Percentiles rank a stretch among this genome's conserved stretches.
Conservation (phyloP, 1,140 invertebrate genomes). For the Bombus soroeensis region DNA sequence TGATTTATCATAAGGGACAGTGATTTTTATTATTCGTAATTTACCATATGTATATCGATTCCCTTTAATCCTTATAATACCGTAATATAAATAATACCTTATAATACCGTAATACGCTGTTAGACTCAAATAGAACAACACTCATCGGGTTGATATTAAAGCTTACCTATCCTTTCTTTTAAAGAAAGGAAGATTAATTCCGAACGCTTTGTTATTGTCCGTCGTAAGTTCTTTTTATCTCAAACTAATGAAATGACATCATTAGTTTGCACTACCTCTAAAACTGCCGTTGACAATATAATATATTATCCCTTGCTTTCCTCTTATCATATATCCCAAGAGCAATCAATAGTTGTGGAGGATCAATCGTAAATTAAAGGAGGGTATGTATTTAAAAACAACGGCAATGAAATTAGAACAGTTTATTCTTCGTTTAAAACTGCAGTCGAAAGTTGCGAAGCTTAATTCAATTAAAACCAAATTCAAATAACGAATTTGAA, state of each 20-base stretch:
- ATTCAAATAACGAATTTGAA: not conserved
- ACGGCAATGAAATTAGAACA: too few relatives aligned
- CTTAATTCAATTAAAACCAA: not conserved
- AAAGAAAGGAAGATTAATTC: not conserved
- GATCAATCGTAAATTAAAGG: not conserved
- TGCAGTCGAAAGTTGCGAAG: not conserved
- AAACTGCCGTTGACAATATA: constrained; percentile 13
- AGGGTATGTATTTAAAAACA: not conserved
- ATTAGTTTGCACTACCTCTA: constrained; percentile 9
- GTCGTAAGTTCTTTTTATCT: constrained; percentile 14
- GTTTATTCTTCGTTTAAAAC: not conserved
- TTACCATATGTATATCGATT: not conserved
- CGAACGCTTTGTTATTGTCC: constrained; percentile 17
- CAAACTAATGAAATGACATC: constrained; percentile 7
- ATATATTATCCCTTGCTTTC: not conserved
- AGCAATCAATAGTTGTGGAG: not conserved
- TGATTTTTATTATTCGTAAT: not conserved
- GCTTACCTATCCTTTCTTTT: not conserved
- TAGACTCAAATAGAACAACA: not conserved
- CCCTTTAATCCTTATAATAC: too few relatives aligned
- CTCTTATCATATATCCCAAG: not conserved
- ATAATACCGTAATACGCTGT: too few relatives aligned
- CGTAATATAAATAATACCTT: too few relatives aligned
- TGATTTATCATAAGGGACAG: not conserved
- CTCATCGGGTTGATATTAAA: too few relatives aligned